phyloP scores from a whole-genome alignment of 2,797 vertebrate species.

The Ataeniobius toweri region DNA sequence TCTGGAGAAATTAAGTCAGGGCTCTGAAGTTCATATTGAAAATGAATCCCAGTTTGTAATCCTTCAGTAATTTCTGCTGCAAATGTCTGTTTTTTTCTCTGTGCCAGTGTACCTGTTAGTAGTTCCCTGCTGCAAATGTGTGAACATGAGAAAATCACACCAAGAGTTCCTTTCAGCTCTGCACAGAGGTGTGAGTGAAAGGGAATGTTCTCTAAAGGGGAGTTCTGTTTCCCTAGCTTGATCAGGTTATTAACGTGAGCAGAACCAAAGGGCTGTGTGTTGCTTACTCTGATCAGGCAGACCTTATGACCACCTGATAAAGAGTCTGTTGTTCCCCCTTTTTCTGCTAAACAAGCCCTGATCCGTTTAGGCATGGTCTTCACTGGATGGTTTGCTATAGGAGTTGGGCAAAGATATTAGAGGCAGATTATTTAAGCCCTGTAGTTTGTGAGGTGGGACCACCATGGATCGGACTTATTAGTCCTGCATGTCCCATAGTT shows the following conservation, averaged over 20 bases:
- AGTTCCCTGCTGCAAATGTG: conserved; percentile 27
- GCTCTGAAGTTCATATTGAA: conserved; percentile 26
- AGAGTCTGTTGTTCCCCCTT: no score
- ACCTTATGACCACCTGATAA: no score
- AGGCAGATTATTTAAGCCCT: background rate
- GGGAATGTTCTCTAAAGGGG: conserved; percentile 27
- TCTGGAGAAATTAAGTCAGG: conserved; percentile 20
- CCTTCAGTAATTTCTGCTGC: conserved; percentile 62
- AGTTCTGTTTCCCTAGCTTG: background rate
- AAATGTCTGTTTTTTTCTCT: conserved; percentile 67
- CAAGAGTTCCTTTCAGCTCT: conserved; percentile 37
- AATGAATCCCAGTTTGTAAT: conserved; percentile 54
- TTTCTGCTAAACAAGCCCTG: no score
- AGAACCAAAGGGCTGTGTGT: background rate
- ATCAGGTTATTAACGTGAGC: background rate
- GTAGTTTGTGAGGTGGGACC: background rate
- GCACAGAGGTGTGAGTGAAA: conserved; percentile 44
- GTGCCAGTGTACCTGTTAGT: conserved; percentile 46
- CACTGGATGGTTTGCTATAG: background rate
- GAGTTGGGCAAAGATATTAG: background rate
- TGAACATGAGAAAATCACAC: conserved; percentile 35
- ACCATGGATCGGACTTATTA: background rate
- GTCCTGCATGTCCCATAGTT: background rate
- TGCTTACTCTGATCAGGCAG: no score
- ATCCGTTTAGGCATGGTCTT: background rate